Evolutionary conservation across 2,888 invertebrate species (phyloP), one percentile per base, ranked within the genome.

Genomic region (Calephelis perditalis): DNA sequence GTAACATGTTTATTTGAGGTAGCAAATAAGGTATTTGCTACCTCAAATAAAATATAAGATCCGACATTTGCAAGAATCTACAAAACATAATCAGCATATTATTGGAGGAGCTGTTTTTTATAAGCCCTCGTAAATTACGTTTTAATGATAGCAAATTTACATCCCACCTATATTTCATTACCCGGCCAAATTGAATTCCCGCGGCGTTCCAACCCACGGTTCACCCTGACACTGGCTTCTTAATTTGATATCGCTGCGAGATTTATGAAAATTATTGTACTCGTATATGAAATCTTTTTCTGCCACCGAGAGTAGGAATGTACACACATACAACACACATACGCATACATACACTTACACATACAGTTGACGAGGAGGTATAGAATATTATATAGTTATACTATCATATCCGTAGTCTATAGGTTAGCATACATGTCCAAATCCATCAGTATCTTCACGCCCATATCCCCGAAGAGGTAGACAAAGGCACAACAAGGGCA

Each of bases 81-180:
- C 12, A 47, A 56, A 57, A 37, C 45, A 58, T 61, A 57, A 57
- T 46, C n/a, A 61, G 37, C 26, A 57, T 10, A 57, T 54, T 44
- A 12, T 58, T 37, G 57, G 37, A 54, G 47, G 54, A 56, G 47
- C 15, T 59, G 55, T 55, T 62, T 64, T 56, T 56, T 62, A 58
- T 63, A 44, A 52, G 40, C 54, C 60, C 55, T 45, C 12, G 59
- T 36, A 59, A 55, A 59, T 59, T 35, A 55, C 59, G 44, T 45
- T 70, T 73, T 79, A 80, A 78, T 79, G 76, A 76, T 72, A 73
- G 70, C 63, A 78, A 79, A 77, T 81, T 80, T 76, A 76, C 73
- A 73, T 78, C 75, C 72, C 72, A 69, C 67, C 67, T 65, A 70
- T 59, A 59, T 59, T 54, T 9, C 70, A 71, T 73, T 72, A 73